Percentiles rank a stretch among this genome's conserved stretches.
These are phyloP conservation scores for Bambusicola thoracicus DNA, from an alignment of 2,113 vertebrate genomes.

Conservation along the genomic window DNA sequence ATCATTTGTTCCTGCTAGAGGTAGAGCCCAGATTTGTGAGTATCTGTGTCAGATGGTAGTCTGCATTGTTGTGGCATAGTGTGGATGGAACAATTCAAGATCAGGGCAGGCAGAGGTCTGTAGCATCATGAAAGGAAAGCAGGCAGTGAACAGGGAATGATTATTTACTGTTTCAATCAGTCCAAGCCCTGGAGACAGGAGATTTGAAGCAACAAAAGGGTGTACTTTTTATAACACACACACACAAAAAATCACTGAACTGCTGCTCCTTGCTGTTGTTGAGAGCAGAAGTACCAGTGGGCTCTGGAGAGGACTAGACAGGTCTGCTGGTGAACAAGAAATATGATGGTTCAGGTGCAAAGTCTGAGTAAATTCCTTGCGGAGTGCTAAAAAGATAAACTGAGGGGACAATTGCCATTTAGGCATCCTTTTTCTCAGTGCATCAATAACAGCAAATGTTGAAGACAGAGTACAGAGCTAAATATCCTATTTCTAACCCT, in stretches of 20 bases:
- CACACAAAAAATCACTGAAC: not conserved
- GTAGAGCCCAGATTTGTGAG: not conserved
- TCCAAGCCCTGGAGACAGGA: not conserved
- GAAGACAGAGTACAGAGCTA: not conserved
- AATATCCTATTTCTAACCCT: not conserved
- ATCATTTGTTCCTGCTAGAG: not conserved
- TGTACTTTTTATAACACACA: not conserved
- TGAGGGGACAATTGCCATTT: not conserved
- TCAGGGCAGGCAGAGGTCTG: not conserved
- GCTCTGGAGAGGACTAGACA: not conserved
- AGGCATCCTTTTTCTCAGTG: not conserved
- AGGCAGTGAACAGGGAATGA: not conserved
- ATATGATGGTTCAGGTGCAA: not conserved
- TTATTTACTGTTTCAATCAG: not conserved
- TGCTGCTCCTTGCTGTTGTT: not conserved
- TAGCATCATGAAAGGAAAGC: not conserved
- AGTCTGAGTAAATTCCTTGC: not conserved
- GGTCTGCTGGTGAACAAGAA: not conserved
- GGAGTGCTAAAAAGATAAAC: not conserved
- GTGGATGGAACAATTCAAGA: not conserved
- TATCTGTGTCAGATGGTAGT: not conserved
- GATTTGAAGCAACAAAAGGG: constrained; percentile 18
- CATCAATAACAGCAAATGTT: not conserved
- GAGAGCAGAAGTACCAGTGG: not conserved
- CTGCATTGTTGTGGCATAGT: not conserved